Conservation (phyloP, 2,888 invertebrate genomes). For the Aromia moschata region DNA sequence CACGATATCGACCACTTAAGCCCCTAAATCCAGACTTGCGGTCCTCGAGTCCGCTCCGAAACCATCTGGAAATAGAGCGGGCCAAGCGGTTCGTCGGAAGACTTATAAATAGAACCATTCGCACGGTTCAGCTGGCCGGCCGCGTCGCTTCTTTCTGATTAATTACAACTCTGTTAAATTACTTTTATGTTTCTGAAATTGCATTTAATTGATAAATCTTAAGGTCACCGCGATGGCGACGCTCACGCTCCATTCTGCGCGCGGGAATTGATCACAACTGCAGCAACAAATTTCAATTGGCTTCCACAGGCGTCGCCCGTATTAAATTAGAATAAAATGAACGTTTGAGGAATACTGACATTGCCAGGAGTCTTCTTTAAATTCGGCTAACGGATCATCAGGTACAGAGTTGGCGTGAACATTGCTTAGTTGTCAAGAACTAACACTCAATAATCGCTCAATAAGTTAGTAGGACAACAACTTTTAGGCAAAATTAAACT, state of each 20-base stretch:
- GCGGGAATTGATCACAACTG: neutral
- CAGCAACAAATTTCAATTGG: no score
- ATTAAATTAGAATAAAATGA: no score
- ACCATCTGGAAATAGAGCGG: constrained; percentile 42
- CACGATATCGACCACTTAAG: constrained; percentile 21
- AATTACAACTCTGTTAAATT: constrained; percentile 45
- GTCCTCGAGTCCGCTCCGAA: constrained; percentile 21
- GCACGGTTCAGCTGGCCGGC: constrained; percentile 26
- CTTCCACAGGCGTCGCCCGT: no score
- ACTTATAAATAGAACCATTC: constrained; percentile 43
- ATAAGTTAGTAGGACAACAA: no score
- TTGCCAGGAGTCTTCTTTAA: no score
- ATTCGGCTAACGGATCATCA: no score
- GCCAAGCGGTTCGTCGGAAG: constrained; percentile 36
- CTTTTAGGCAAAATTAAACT: no score
- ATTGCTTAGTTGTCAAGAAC: no score
- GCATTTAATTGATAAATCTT: constrained; percentile 47
- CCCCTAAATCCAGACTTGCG: constrained; percentile 9
- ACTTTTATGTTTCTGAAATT: constrained; percentile 46
- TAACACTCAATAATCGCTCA: no score
- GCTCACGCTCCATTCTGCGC: constrained; percentile 31
- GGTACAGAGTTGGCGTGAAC: no score
- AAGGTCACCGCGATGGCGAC: constrained; percentile 36
- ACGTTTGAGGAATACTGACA: no score
- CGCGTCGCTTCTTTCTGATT: constrained; percentile 39